Conservation (phyloP, 2,113 vertebrate species). For the Stictonetta naevosa region DNA sequence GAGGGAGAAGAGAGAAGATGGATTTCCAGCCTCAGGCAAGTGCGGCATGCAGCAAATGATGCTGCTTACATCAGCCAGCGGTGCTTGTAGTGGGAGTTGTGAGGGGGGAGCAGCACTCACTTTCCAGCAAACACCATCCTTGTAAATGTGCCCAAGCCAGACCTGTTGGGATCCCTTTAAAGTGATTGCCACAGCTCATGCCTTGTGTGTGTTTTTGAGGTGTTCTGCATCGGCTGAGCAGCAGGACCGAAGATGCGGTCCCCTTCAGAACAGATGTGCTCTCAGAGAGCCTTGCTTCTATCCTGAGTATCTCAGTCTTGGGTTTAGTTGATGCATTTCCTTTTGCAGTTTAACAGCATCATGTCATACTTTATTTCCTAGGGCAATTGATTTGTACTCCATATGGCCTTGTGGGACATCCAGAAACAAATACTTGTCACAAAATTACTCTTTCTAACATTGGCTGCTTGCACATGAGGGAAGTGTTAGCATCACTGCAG, state of each 20-base stretch:
- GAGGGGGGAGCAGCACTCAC: accelerated
- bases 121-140: neutral
- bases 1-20: neutral
- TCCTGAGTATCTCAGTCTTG: neutral
- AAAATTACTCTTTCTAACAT: accelerated
- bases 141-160: accelerated
- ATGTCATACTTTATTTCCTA: neutral
- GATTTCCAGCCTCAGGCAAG: slow-evolving; percentile 12
- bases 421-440: neutral
- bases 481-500: neutral
- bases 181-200: neutral
- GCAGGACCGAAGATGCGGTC: neutral
- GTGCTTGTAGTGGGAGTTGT: neutral
- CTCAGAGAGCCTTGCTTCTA: neutral
- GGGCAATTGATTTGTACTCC: neutral
- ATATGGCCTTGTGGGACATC: accelerated
- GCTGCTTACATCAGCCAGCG: neutral
- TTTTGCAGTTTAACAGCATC: neutral
- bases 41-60: neutral
- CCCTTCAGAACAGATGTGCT: neutral
- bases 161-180: neutral
- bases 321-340: neutral
- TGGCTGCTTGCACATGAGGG: neutral
- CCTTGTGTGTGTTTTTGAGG: neutral
- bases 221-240: neutral